These are phyloP conservation scores for Coelopa frigida DNA, from an alignment of 1,140 invertebrate species.

Conservation along the genomic window DNA sequence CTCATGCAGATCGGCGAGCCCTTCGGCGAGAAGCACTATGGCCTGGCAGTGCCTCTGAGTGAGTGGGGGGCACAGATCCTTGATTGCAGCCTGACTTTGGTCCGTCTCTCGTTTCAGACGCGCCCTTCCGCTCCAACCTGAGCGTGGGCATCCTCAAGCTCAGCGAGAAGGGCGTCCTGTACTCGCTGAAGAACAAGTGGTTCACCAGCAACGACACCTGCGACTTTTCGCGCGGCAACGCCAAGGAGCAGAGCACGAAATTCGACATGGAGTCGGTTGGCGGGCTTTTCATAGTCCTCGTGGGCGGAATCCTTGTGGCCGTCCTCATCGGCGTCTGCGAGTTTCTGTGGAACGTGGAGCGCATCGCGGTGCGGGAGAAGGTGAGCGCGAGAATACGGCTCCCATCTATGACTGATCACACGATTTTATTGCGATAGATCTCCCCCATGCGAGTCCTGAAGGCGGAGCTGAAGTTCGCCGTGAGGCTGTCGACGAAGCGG, in stretches of 20 bases:
- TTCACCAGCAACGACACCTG: constrained; percentile 50
- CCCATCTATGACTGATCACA: not conserved
- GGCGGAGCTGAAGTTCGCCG: constrained; percentile 55
- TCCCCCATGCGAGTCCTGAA: constrained; percentile 53
- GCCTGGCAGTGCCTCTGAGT: constrained; percentile 38
- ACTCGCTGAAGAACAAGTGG: constrained; percentile 74
- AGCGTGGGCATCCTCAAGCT: constrained; percentile 69
- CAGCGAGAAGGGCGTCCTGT: constrained; percentile 70
- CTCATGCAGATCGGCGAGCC: constrained; percentile 69
- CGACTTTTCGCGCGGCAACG: constrained; percentile 10
- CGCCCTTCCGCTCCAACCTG: constrained; percentile 58
- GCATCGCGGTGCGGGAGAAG: constrained; percentile 67
- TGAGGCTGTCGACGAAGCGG: constrained; percentile 55
- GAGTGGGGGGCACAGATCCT: constrained; percentile 5
- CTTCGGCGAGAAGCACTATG: constrained; percentile 75
- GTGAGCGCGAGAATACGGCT: constrained; percentile 15
- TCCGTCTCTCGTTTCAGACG: constrained; percentile 17
- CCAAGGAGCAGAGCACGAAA: constrained; percentile 47
- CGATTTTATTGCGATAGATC: constrained; percentile 45
- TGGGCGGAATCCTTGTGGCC: constrained; percentile 57
- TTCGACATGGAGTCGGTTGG: constrained; percentile 74
- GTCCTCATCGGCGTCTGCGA: constrained; percentile 63
- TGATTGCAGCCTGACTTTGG: not conserved
- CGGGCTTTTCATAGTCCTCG: constrained; percentile 81
- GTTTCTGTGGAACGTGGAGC: constrained; percentile 76